Base-by-base conservation (phyloP, 2,113 vertebrate species). In the Hypomesus transpacificus region DNA sequence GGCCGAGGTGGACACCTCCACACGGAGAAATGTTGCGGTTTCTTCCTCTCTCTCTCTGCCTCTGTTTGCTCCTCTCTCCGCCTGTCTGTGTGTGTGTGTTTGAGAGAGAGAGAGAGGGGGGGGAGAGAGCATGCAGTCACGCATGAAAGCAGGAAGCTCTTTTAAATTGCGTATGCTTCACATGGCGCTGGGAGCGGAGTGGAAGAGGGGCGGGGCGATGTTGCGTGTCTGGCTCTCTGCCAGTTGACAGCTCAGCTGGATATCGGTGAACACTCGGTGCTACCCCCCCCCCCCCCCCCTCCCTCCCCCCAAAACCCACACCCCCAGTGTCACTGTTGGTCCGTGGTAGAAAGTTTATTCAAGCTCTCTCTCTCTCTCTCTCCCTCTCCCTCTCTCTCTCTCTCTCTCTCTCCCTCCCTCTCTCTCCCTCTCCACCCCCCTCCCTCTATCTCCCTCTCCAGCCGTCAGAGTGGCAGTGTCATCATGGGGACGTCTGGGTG, bases 201-300 rank as follows among this genome's bases (percentile, higher is more conserved):
- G 81, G 84, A 90, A 89, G 88, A 68, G 79, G 68, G 81, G 80
- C 78, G 39, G 79, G 66, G 87, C 86, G 86, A 46, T 89, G 84
- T 94, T 95, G 95, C 89, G 91, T 96, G 95, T 87, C 92, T 96
- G 95, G 95, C 94, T 89, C 87, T 31, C 86, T 50, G 94, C 94
- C 95, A 95, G 93, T 84, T 94, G 92, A 93, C 93, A 94, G 93
- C 95, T 95, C 95, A 96, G 95, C 93, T 95, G 94, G 95, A 94
- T 92, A 92, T 93, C 92, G 90, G 88, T 93, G 92, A 92, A 93
- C 90, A 94, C 90, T 91, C 89, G 90, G 83, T 92, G 88, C 87
- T 85, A 86, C 56, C 34, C 66, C 22, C 9, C 26, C 84, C 85
- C 84, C 85, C 87, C 24, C 24, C 91, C 70, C 70, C 81, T 31